Conservation (phyloP, 2,888 invertebrate genomes). For the Platypus cylindrus region DNA sequence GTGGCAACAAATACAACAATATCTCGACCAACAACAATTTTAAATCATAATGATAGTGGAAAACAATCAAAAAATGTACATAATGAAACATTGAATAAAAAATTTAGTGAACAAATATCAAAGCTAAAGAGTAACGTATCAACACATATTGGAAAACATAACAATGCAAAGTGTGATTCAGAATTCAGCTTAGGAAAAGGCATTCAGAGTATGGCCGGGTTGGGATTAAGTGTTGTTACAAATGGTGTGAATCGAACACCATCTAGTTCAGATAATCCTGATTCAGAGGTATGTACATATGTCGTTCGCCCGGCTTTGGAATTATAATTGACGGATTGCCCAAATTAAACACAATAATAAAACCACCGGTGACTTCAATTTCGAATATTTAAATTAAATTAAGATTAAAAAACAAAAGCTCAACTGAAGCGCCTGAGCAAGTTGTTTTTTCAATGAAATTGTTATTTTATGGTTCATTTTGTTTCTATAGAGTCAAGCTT, state of each 20-base stretch:
- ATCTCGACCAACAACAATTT: too few relatives aligned
- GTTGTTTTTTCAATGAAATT: background rate
- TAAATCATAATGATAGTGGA: too few relatives aligned
- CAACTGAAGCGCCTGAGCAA: too few relatives aligned
- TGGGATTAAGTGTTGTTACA: constrained; percentile 12
- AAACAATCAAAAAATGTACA: background rate
- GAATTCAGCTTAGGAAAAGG: constrained; percentile 11
- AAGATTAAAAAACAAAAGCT: too few relatives aligned
- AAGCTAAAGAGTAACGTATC: background rate
- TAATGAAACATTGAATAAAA: background rate
- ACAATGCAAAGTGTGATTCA: constrained; percentile 3
- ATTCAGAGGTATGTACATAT: constrained; percentile 42
- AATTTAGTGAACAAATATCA: background rate
- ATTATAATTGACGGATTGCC: too few relatives aligned
- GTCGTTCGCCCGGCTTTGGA: too few relatives aligned
- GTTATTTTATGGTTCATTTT: constrained; percentile 7
- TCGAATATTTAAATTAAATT: too few relatives aligned
- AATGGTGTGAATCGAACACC: constrained; percentile 29
- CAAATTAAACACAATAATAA: too few relatives aligned
- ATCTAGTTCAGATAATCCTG: constrained; percentile 47
- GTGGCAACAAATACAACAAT: background rate
- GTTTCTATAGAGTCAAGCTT: constrained; percentile 92
- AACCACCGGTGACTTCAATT: too few relatives aligned
- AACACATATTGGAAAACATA: background rate
- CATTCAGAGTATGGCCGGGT: constrained; percentile 12